Evolutionary conservation across 2,888 invertebrate species (phyloP), one percentile per base, ranked within the genome.

Genomic region (Onchidella celtica): DNA sequence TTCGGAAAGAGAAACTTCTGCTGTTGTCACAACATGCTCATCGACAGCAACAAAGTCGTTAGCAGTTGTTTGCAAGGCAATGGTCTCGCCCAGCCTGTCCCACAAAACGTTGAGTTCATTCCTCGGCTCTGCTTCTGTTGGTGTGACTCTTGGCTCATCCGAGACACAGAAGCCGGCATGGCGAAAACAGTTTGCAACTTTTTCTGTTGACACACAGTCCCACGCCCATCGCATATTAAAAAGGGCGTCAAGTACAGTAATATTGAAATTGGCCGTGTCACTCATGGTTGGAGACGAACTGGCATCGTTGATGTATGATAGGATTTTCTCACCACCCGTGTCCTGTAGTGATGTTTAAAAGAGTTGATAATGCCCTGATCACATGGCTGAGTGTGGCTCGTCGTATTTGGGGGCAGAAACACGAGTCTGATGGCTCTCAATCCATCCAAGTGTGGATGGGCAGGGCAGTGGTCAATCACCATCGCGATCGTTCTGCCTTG

Each of bases 201-300:
- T 74, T 21, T 74, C 61, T 47, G 29, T 6, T 3, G 24, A 38
- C 1, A 59, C 74, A 3, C 9, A 17, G 6, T 55, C 59, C 59
- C 74, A 74, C 6, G 74, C 59, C 74, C 59, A 74, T 34, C 61
- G 32, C 74, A 74, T 74, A n/a, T 57, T 32, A 57, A 55, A 59
- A 3, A 74, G 74, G 2, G 74, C 74, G 59, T 74, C 59, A 3
- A 74, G 61, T 11, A 74, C 74, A 2, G 59, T 59, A 57, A 74
- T 59, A 34, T 40, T 32, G 59, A 74, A 34, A 17, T 47, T 47
- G 6, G 47, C 47, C 6, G 47, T 47, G 47, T 47, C 47, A 47
- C 9, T 47, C 9, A 17, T 47, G 47, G 6, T 47, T 47, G 47
- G 6, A 47, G 47, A 11, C 17, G 47, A 11, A 47, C 47, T 47